These are phyloP conservation scores for Drosophila paranaensis DNA, from an alignment of 2,888 invertebrate species.

Conservation along the genomic window DNA sequence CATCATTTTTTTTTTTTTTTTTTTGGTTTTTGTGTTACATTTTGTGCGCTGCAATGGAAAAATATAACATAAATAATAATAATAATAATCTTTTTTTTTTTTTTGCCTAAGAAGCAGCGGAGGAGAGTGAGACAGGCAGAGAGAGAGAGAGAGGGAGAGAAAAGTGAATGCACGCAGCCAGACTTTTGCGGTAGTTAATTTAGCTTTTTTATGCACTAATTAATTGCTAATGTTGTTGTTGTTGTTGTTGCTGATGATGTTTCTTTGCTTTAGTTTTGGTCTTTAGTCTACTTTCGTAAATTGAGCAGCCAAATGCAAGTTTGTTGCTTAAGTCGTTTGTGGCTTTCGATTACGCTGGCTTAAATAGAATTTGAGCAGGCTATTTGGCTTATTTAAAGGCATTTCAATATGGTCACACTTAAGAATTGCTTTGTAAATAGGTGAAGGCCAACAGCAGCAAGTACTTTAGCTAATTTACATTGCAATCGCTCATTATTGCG, in stretches of 20 bases:
- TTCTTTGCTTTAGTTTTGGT: conserved; percentile 28
- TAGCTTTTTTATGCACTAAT: conserved; percentile 83
- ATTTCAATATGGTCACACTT: neutral
- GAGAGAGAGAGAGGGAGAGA: conserved; percentile 49
- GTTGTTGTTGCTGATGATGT: conserved; percentile 6
- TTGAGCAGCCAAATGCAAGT: conserved; percentile 41
- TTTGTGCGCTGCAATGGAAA: conserved; percentile 38
- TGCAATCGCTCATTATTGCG: neutral
- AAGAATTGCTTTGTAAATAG: neutral
- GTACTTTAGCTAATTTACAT: neutral
- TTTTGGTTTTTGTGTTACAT: conserved; percentile 43
- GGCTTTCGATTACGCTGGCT: conserved; percentile 23
- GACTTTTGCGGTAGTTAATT: conserved; percentile 70
- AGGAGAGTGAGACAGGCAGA: conserved; percentile 17
- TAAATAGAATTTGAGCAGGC: neutral
- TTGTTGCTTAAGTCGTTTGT: conserved; percentile 77
- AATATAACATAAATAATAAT: conserved; percentile 3
- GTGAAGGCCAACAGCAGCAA: neutral
- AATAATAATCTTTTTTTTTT: conserved; percentile 6
- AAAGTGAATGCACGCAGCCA: conserved; percentile 74
- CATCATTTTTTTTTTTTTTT: conserved; percentile 49
- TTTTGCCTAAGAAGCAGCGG: conserved; percentile 46
- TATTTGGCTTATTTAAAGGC: neutral
- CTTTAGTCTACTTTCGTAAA: conserved; percentile 18
- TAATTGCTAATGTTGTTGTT: conserved; percentile 65